phyloP scores from a whole-genome alignment of 2,888 invertebrate species.

The Polyploca ridens region DNA sequence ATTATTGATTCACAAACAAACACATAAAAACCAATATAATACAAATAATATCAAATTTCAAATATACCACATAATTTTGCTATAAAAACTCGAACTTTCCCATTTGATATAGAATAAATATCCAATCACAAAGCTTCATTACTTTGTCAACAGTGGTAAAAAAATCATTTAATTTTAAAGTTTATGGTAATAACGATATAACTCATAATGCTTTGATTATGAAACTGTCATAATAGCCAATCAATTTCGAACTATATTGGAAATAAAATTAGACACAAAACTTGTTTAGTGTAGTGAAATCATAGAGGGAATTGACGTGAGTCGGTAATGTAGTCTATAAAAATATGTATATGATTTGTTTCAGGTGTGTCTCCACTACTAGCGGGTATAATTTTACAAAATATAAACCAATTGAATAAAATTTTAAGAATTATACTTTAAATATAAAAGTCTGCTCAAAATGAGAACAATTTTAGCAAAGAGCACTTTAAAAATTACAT shows the following conservation, averaged over 20 bases:
- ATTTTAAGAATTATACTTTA: too few relatives aligned
- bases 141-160: constrained; percentile 51
- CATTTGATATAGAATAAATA: constrained; percentile 33
- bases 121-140: constrained; percentile 31
- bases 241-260: constrained; percentile 52
- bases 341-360: constrained; percentile 35
- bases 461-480: too few relatives aligned
- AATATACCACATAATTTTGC: constrained; percentile 43
- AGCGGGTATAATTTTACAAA: constrained; percentile 21
- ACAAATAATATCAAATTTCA: constrained; percentile 31
- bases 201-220: constrained; percentile 53
- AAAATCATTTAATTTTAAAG: constrained; percentile 50
- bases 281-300: constrained; percentile 49
- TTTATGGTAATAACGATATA: constrained; percentile 50
- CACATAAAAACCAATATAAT: constrained; percentile 26
- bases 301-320: constrained; percentile 33
- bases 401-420: too few relatives aligned
- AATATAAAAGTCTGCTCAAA: too few relatives aligned
- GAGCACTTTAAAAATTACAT: too few relatives aligned
- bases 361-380: constrained; percentile 29
- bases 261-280: constrained; percentile 55
- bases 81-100: constrained; percentile 41
- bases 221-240: constrained; percentile 52
- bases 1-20: constrained; percentile 39
- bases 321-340: constrained; percentile 30